Percentiles rank a stretch among this genome's conserved stretches.
These are phyloP conservation scores for Sarcophaga bullata DNA, from an alignment of 1,140 invertebrate species.

Conservation along the genomic window DNA sequence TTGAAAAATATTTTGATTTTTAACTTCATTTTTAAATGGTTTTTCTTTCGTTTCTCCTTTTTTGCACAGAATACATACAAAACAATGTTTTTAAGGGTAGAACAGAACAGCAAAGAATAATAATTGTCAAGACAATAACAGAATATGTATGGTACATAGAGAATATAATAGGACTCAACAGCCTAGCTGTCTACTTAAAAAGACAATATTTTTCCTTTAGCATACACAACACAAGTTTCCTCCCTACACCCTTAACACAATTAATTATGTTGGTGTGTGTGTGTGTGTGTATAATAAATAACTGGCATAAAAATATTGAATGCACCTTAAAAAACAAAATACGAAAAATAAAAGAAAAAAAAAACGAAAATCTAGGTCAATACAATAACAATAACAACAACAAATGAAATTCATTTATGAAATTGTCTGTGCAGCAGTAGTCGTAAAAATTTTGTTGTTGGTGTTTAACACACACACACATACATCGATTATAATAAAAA, in stretches of 20 bases:
- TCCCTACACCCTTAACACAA: background rate
- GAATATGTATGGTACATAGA: too few relatives aligned
- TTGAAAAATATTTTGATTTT: too few relatives aligned
- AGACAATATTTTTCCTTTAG: too few relatives aligned
- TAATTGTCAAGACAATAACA: background rate
- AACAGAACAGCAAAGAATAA: background rate
- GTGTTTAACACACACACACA: too few relatives aligned
- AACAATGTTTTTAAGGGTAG: background rate
- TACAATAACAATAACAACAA: background rate
- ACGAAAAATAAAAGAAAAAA: background rate
- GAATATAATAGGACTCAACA: too few relatives aligned
- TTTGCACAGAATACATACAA: too few relatives aligned
- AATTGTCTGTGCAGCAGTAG: background rate
- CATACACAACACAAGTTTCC: background rate
- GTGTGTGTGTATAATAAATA: background rate
- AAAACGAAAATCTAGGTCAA: conserved; percentile 6
- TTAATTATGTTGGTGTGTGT: background rate
- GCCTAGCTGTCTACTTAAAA: background rate
- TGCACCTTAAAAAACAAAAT: conserved; percentile 5
- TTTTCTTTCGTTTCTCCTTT: too few relatives aligned
- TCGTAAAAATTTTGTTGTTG: background rate
- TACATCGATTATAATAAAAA: background rate
- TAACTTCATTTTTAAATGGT: too few relatives aligned
- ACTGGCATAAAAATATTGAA: conserved; percentile 15
- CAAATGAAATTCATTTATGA: background rate